Evolutionary conservation across 2,113 vertebrate genomes (phyloP).

Genomic region (Eupsittula cactorum): DNA sequence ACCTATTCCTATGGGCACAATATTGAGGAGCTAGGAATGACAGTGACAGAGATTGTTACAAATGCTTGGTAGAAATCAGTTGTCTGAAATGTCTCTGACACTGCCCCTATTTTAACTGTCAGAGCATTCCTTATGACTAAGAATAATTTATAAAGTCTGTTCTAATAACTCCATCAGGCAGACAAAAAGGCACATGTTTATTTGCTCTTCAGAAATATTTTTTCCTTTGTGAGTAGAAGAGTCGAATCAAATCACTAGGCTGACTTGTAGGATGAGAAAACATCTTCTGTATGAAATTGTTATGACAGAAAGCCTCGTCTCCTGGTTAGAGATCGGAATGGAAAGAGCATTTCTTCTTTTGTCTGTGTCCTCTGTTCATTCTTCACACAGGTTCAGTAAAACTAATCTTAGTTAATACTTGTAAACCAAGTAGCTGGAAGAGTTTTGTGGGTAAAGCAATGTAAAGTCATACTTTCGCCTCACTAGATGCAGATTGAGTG

Average conservation of each 20-base stretch:
- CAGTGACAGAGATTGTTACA: neutral
- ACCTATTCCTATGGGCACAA: constrained; percentile 23
- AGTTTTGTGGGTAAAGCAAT: constrained; percentile 11
- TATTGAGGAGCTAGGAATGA: constrained; percentile 5
- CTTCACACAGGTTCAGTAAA: neutral
- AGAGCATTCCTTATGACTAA: neutral
- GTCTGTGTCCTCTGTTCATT: neutral
- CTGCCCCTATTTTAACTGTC: neutral
- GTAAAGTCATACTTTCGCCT: neutral
- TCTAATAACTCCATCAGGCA: neutral
- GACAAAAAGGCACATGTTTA: neutral
- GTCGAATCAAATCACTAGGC: neutral
- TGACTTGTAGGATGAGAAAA: neutral
- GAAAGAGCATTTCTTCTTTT: constrained; percentile 9
- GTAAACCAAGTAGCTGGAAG: constrained; percentile 9
- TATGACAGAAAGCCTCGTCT: neutral
- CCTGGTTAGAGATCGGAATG: neutral
- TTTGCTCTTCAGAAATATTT: neutral
- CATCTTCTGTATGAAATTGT: neutral
- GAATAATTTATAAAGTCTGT: neutral
- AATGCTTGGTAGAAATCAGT: neutral
- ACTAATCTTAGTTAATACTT: neutral
- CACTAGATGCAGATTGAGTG: neutral
- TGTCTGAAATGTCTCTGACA: neutral
- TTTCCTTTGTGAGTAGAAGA: constrained; percentile 29